These are phyloP conservation scores for Sarcoramphus papa DNA, from an alignment of 2,797 vertebrate species.

Conservation along the genomic window DNA sequence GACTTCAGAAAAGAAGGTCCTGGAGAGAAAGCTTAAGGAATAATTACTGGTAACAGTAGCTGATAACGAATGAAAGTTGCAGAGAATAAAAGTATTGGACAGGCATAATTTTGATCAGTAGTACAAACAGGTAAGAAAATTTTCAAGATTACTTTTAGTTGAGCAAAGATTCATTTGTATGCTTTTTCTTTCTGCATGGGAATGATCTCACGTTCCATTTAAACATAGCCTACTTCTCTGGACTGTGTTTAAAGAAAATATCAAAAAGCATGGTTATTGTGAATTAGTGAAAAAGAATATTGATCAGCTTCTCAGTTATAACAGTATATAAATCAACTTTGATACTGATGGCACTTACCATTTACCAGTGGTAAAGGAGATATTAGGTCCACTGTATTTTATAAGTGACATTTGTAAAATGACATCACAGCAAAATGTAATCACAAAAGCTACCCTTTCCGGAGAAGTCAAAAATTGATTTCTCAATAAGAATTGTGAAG, in stretches of 20 bases:
- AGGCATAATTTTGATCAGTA: background rate
- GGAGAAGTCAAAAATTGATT: background rate
- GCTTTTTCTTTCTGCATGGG: background rate
- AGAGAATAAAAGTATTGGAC: background rate
- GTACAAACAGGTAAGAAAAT: background rate
- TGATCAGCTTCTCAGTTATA: background rate
- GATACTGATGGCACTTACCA: background rate
- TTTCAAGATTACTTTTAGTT: background rate
- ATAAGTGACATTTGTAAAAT: background rate
- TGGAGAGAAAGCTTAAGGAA: background rate
- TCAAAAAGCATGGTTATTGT: background rate
- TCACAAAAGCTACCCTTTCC: background rate
- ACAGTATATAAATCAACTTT: background rate
- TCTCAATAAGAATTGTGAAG: background rate
- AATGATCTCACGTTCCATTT: background rate
- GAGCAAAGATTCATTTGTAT: background rate
- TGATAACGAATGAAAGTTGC: background rate
- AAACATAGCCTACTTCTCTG: background rate
- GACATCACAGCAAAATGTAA: background rate
- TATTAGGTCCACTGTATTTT: background rate
- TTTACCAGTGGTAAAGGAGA: background rate
- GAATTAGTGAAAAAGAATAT: background rate
- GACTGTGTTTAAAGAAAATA: background rate
- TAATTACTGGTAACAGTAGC: background rate
- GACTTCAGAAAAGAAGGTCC: background rate